A percentile compares a stretch with the other conserved stretches of the same genome.
Evolutionary conservation across 1,140 invertebrate species (phyloP).

Genomic region (Asbolus verrucosus): DNA sequence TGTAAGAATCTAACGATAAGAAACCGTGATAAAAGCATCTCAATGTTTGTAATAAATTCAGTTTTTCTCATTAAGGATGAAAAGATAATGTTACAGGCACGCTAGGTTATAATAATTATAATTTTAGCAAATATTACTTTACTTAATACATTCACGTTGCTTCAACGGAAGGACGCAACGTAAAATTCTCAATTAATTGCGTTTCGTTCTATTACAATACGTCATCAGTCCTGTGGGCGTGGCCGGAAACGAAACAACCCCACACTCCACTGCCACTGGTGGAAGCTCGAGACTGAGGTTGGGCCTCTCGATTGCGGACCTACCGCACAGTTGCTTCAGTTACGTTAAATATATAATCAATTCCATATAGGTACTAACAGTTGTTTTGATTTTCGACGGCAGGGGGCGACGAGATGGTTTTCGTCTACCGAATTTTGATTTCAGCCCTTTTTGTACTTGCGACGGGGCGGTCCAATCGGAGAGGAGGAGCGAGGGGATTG

Average conservation of each 20-base stretch:
- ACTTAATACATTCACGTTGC: slow-evolving; percentile 46
- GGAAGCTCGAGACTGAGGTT: no score
- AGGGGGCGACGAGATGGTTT: background rate
- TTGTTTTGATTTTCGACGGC: slow-evolving; percentile 6
- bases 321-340: background rate
- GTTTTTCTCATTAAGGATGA: slow-evolving; percentile 39
- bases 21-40: slow-evolving; percentile 17
- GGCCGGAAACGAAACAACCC: background rate
- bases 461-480: background rate
- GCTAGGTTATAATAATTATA: slow-evolving; percentile 53
- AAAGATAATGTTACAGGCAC: slow-evolving; percentile 50
- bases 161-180: slow-evolving; percentile 35
- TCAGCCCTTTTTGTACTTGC: background rate
- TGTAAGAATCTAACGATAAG: slow-evolving; percentile 25
- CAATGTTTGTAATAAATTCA: slow-evolving; percentile 5
- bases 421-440: background rate
- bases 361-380: slow-evolving; percentile 32
- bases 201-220: slow-evolving; percentile 20
- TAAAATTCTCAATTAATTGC: slow-evolving; percentile 36
- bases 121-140: slow-evolving; percentile 54
- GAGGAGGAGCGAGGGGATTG: background rate
- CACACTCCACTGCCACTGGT: background rate
- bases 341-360: slow-evolving; percentile 26
- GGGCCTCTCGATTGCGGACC: background rate
- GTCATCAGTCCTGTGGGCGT: background rate